These are phyloP conservation scores for Sipha flava DNA, from an alignment of 1,140 invertebrate genomes.

Conservation along the genomic window DNA sequence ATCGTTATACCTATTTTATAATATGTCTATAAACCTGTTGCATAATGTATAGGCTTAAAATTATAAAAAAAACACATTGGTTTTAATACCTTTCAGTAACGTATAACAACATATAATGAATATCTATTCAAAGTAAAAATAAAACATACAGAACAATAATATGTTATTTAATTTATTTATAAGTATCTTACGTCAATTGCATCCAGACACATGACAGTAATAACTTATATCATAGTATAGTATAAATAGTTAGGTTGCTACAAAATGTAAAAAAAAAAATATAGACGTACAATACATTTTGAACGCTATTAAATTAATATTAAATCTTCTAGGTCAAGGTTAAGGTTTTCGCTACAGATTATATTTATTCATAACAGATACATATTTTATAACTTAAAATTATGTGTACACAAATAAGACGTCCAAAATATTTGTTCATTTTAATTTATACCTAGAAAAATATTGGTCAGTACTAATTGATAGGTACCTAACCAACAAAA, in stretches of 20 bases:
- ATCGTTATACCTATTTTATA: neutral
- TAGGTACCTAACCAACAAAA: too few relatives aligned
- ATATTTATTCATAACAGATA: neutral
- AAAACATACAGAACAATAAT: neutral
- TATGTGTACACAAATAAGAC: too few relatives aligned
- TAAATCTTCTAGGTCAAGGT: constrained; percentile 13
- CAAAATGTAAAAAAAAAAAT: neutral
- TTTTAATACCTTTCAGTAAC: neutral
- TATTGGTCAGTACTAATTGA: too few relatives aligned
- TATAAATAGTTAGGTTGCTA: neutral
- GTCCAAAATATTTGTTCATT: too few relatives aligned
- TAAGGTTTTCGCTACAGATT: neutral
- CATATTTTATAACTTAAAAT: too few relatives aligned
- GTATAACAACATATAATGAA: neutral
- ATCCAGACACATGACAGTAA: neutral
- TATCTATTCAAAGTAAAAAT: too few relatives aligned
- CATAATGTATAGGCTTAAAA: neutral
- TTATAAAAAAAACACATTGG: neutral
- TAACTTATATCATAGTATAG: neutral
- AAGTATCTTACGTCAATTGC: neutral
- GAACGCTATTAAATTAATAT: neutral
- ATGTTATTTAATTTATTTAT: neutral
- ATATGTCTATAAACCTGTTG: neutral
- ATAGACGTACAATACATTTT: neutral
- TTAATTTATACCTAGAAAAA: too few relatives aligned